Percentiles rank a stretch among this genome's conserved stretches.
Conservation (phyloP, 2,113 vertebrate species). For the Cygnus atratus region DNA sequence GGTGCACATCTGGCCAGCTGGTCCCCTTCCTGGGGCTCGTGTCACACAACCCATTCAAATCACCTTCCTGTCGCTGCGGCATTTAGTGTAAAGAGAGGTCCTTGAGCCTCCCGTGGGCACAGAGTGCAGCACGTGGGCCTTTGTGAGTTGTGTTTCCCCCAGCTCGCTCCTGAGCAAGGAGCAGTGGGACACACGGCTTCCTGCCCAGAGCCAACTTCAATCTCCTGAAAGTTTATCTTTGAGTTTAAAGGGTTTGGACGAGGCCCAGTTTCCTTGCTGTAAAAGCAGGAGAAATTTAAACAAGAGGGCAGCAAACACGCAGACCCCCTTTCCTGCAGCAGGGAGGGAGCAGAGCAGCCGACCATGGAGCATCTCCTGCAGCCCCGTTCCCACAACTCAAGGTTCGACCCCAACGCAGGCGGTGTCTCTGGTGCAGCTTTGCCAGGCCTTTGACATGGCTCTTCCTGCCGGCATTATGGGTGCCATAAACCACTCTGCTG, state of each 20-base stretch:
- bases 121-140: not conserved
- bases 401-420: not conserved
- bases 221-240: not conserved
- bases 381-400: not conserved
- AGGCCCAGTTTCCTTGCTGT: not conserved
- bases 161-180: not conserved
- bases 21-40: not conserved
- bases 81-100: not conserved
- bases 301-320: not conserved
- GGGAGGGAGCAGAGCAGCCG: fast-evolving
- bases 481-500: not conserved
- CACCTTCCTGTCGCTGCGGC: not conserved
- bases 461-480: not conserved
- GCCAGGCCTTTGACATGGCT: not conserved
- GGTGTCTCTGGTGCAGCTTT: not conserved
- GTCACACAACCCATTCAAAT: not conserved
- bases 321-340: not conserved
- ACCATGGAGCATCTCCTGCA: not conserved
- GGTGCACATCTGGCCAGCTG: not conserved
- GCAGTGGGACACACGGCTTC: not conserved
- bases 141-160: not conserved
- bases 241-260: not conserved
- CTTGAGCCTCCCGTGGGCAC: not conserved
- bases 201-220: not conserved
- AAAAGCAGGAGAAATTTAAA: not conserved